phyloP scores from a whole-genome alignment of 2,888 invertebrate genomes.

The Digitonthophagus gazella region DNA sequence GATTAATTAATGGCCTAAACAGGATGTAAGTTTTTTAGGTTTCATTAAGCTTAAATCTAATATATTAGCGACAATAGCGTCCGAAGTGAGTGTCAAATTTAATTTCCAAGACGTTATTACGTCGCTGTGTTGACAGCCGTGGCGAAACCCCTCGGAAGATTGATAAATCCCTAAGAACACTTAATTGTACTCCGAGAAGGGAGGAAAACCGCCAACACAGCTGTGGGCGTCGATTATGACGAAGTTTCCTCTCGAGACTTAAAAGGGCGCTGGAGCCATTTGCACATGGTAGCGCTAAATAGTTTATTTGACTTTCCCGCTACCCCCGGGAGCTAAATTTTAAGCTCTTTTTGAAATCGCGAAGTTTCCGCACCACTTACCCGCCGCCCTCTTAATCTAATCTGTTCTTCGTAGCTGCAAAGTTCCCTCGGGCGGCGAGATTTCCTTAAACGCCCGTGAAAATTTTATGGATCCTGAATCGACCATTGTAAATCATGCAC shows the following conservation, averaged over 20 bases:
- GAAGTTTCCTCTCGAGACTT: not conserved
- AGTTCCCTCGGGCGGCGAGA: not conserved
- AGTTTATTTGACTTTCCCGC: not conserved
- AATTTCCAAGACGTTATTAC: too few relatives aligned
- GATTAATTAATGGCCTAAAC: too few relatives aligned
- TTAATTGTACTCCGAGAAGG: not conserved
- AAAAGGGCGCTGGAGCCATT: not conserved
- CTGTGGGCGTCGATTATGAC: not conserved
- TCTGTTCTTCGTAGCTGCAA: not conserved
- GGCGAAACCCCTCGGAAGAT: not conserved
- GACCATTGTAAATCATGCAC: not conserved
- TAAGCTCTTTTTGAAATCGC: not conserved
- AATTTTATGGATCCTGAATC: not conserved
- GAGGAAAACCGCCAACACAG: not conserved
- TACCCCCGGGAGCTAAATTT: not conserved
- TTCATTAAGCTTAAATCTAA: too few relatives aligned
- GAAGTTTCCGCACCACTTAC: not conserved
- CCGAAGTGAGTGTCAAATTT: not conserved
- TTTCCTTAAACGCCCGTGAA: not conserved
- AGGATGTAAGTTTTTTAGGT: too few relatives aligned
- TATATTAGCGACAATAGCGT: too few relatives aligned
- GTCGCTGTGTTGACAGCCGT: not conserved
- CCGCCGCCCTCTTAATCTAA: not conserved
- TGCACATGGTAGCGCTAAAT: not conserved
- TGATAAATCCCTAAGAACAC: not conserved